Conservation (phyloP, 35 echinoderm and acorn worm species). For the Heliocidaris erythrogramma region DNA sequence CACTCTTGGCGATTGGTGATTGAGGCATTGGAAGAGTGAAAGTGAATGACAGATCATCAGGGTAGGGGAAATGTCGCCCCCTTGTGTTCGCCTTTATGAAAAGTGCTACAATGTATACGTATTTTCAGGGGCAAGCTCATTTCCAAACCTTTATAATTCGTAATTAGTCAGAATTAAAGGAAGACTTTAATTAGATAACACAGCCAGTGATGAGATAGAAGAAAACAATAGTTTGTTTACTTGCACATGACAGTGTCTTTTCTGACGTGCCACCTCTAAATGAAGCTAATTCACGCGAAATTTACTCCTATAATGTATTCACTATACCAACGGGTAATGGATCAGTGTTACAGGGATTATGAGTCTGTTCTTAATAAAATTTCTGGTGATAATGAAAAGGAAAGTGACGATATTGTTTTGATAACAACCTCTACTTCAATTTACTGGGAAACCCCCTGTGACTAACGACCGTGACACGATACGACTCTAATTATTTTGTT, state of each 20-base stretch:
- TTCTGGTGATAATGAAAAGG: neutral
- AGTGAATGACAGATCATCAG: neutral
- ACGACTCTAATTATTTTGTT: neutral
- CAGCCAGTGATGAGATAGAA: neutral
- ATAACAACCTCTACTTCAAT: neutral
- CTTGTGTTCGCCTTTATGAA: neutral
- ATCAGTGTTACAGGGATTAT: neutral
- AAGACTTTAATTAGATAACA: neutral
- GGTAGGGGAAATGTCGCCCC: neutral
- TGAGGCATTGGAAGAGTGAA: neutral
- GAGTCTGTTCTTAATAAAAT: neutral
- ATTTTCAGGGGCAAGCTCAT: no score
- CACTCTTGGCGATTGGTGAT: no score
- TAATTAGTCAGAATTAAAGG: no score
- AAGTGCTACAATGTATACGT: no score
- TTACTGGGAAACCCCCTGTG: constrained; percentile 1
- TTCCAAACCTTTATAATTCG: no score
- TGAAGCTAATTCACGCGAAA: neutral
- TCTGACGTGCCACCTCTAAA: neutral
- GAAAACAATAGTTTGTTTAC: neutral
- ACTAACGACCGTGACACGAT: neutral
- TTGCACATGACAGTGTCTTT: neutral
- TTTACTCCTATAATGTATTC: no score
- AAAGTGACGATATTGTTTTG: neutral
- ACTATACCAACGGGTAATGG: no score